Evolutionary conservation across 2,888 invertebrate species (phyloP).

Genomic region (Nowickia ferox): DNA sequence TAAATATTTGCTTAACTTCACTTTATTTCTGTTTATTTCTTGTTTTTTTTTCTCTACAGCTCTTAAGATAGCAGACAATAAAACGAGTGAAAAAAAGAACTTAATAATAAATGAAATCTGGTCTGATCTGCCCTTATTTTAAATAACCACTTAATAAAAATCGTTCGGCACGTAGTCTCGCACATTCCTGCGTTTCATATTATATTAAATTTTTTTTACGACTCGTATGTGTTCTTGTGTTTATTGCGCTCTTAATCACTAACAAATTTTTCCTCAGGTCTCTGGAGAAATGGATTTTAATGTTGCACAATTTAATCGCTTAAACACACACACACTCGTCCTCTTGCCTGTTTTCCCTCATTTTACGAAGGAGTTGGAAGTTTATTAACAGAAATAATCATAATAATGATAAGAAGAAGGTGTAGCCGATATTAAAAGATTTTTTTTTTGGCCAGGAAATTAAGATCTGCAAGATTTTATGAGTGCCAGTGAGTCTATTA

Average conservation of each 20-base stretch:
- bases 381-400: conserved; percentile 24
- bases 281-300: conserved; percentile 62
- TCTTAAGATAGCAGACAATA: conserved; percentile 15
- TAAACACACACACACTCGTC: conserved; percentile 24
- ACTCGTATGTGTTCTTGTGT: conserved; percentile 8
- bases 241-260: conserved; percentile 50
- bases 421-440: conserved; percentile 58
- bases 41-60: conserved; percentile 2
- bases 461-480: conserved; percentile 61
- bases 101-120: conserved; percentile 66
- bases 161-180: conserved; percentile 43
- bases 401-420: conserved; percentile 43
- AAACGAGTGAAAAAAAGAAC: conserved; percentile 11
- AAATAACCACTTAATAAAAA: conserved; percentile 63
- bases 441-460: conserved; percentile 31
- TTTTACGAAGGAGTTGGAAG: background rate
- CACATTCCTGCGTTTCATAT: conserved; percentile 28
- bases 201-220: conserved; percentile 38
- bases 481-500: background rate
- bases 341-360: background rate
- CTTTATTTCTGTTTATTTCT: background rate
- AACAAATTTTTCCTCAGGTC: conserved; percentile 63
- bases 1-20: conserved; percentile 64
- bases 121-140: conserved; percentile 44
- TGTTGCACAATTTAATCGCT: conserved; percentile 69